phyloP scores from a whole-genome alignment of 2,888 invertebrate genomes.

The Ophion ellenae region DNA sequence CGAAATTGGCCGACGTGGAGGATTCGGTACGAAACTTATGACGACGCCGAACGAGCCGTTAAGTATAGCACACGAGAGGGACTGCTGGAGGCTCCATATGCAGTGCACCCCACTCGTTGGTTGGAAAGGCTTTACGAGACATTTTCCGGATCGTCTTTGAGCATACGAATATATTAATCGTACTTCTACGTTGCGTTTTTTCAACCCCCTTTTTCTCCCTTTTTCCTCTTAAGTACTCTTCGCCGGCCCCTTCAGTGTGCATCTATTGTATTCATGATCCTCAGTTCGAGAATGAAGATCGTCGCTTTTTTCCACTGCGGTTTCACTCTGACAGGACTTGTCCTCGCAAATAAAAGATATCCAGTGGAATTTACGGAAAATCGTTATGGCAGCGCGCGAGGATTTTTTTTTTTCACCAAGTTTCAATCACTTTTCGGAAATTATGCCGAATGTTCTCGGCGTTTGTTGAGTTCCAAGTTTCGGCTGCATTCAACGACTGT shows the following conservation, averaged over 20 bases:
- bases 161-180: background rate
- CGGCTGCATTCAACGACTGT: background rate
- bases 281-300: too few species aligned
- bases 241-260: background rate
- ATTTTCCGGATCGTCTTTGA: slow-evolving; percentile 41
- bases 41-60: slow-evolving; percentile 41
- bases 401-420: background rate
- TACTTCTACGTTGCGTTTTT: background rate
- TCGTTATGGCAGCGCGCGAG: background rate
- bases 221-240: background rate
- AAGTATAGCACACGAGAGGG: slow-evolving; percentile 35
- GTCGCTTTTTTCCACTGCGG: too few species aligned
- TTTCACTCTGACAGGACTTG: too few species aligned
- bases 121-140: slow-evolving; percentile 43
- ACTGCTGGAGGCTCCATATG: slow-evolving; percentile 33
- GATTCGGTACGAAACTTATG: slow-evolving; percentile 42
- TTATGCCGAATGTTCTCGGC: background rate
- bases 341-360: too few species aligned
- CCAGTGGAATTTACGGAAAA: too few species aligned
- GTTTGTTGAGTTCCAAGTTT: background rate
- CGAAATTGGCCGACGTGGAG: slow-evolving; percentile 63
- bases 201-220: background rate
- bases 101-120: slow-evolving; percentile 37
- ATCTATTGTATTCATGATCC: too few species aligned
- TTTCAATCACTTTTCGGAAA: background rate